Conservation (phyloP, 64 coral and sea anemone species). For the Actinia tenebrosa region DNA sequence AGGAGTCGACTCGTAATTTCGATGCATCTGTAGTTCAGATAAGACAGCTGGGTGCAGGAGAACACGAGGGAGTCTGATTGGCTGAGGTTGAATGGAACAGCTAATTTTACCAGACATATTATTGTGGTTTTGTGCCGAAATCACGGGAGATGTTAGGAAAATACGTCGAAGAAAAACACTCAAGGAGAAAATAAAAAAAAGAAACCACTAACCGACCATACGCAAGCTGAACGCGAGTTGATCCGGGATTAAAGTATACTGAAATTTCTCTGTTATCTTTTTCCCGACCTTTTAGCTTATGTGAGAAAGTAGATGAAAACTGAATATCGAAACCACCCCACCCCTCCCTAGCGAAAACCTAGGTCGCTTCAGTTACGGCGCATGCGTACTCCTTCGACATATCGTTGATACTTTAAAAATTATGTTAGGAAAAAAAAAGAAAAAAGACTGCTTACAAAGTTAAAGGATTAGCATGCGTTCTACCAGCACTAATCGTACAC, state of each 20-base stretch:
- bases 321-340: too few species aligned
- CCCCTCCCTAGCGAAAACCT: too few species aligned
- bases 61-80: neutral
- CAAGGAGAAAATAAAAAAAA: neutral
- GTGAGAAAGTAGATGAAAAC: too few species aligned
- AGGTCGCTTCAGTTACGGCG: too few species aligned
- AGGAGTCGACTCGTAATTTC: neutral
- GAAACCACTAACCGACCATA: neutral
- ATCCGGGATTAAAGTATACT: too few species aligned
- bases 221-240: too few species aligned
- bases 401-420: too few species aligned
- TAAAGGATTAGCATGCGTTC: neutral
- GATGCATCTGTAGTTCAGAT: neutral
- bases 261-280: too few species aligned
- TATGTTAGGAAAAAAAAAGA: too few species aligned
- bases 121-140: neutral
- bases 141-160: neutral
- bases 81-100: neutral
- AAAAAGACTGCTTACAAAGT: too few species aligned
- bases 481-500: neutral
- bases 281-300: too few species aligned
- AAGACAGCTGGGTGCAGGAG: neutral
- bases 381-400: too few species aligned
- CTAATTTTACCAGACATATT: neutral
- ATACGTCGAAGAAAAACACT: neutral